phyloP scores from a whole-genome alignment of 2,113 vertebrate genomes.

The Thamnophis sirtalis region DNA sequence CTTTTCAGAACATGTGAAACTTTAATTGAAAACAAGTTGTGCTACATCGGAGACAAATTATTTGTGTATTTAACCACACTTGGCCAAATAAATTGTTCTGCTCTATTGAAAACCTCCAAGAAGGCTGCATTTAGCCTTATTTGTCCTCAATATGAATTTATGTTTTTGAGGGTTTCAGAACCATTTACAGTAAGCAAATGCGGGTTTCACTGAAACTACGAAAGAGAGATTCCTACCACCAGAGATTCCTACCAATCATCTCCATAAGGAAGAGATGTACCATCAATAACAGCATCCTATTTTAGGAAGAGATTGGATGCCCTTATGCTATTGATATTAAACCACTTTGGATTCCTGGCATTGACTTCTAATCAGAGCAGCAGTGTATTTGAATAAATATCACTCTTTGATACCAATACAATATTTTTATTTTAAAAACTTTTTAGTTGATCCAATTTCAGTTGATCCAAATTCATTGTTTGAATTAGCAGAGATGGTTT shows the following conservation, averaged over 20 bases:
- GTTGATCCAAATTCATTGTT: background rate
- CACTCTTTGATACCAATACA: background rate
- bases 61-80: background rate
- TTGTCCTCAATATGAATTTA: background rate
- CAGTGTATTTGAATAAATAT: background rate
- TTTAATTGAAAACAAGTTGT: background rate
- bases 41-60: background rate
- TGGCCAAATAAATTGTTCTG: background rate
- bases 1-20: background rate
- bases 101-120: background rate
- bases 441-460: background rate
- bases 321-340: background rate
- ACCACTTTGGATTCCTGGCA: background rate
- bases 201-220: background rate
- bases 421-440: background rate
- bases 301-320: background rate
- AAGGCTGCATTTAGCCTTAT: background rate
- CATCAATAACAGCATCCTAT: background rate
- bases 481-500: background rate
- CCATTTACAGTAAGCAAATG: background rate
- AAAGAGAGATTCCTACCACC: background rate
- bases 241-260: background rate
- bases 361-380: background rate
- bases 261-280: background rate
- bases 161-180: background rate